These are phyloP conservation scores for Oncorhynchus keta DNA, from an alignment of 2,113 vertebrate genomes.

Conservation along the genomic window DNA sequence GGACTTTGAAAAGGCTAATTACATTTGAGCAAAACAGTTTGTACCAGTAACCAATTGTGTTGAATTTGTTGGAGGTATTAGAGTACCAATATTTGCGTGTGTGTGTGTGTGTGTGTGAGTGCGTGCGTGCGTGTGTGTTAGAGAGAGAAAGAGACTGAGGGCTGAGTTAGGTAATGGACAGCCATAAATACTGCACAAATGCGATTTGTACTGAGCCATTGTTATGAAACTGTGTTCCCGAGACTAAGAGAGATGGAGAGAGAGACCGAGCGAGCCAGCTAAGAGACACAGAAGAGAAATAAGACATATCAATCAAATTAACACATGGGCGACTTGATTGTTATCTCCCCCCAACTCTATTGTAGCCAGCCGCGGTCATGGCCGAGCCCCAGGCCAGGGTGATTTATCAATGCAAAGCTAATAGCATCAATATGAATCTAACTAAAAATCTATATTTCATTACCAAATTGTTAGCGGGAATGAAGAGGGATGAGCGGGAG, in stretches of 20 bases:
- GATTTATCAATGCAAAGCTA: constrained; percentile 99
- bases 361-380: constrained; percentile 50
- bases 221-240: constrained; percentile 45
- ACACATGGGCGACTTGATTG: constrained; percentile 96
- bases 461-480: constrained; percentile 99
- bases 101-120: neutral
- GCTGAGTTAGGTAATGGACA: constrained; percentile 35
- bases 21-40: no score
- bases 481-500: constrained; percentile 95
- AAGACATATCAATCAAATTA: constrained; percentile 97
- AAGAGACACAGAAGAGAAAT: constrained; percentile 66
- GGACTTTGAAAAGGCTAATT: no score
- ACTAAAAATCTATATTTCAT: constrained; percentile 99
- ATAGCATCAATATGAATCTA: constrained; percentile 99
- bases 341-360: constrained; percentile 75
- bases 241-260: constrained; percentile 25
- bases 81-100: neutral
- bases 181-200: constrained; percentile 48
- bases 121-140: neutral
- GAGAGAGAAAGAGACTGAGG: constrained; percentile 5
- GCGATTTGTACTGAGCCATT: constrained; percentile 32
- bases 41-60: no score
- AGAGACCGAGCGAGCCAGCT: constrained; percentile 68
- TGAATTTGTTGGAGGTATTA: no score
- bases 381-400: constrained; percentile 65